Evolutionary conservation across 2,888 invertebrate species (phyloP).

Genomic region (Gasteruption jaculator): DNA sequence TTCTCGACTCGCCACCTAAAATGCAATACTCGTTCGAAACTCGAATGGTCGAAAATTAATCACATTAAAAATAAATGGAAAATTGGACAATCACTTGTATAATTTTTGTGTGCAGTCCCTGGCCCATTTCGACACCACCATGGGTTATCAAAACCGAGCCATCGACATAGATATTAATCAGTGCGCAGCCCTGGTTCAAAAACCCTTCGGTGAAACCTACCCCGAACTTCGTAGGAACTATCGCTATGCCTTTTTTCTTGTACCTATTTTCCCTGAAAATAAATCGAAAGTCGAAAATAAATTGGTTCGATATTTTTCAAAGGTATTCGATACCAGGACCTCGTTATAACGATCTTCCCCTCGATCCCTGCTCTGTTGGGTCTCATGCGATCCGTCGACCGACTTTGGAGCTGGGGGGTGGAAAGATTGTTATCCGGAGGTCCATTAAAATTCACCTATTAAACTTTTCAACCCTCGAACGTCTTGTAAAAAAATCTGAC

Average conservation of each 20-base stretch:
- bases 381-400: too few relatives aligned
- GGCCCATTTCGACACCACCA: conserved; percentile 92
- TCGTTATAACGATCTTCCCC: too few relatives aligned
- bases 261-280: conserved; percentile 66
- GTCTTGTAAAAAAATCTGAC: conserved; percentile 61
- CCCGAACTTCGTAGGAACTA: conserved; percentile 78
- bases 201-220: conserved; percentile 71
- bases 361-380: too few relatives aligned
- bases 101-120: conserved; percentile 92
- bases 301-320: not conserved
- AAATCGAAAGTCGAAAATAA: conserved; percentile 2
- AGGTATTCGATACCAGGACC: too few relatives aligned
- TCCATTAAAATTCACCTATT: conserved; percentile 62
- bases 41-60: not conserved
- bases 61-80: conserved; percentile 3
- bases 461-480: conserved; percentile 60
- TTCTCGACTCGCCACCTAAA: conserved; percentile 65
- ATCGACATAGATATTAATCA: conserved; percentile 76
- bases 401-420: too few relatives aligned
- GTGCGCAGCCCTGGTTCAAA: conserved; percentile 79
- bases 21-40: not conserved
- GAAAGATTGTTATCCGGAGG: too few relatives aligned
- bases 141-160: conserved; percentile 84
- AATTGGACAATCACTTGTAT: conserved; percentile 58
- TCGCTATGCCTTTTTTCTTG: conserved; percentile 77